Base-by-base conservation (phyloP, 1,140 invertebrate genomes). In the Drosophila sproati region DNA sequence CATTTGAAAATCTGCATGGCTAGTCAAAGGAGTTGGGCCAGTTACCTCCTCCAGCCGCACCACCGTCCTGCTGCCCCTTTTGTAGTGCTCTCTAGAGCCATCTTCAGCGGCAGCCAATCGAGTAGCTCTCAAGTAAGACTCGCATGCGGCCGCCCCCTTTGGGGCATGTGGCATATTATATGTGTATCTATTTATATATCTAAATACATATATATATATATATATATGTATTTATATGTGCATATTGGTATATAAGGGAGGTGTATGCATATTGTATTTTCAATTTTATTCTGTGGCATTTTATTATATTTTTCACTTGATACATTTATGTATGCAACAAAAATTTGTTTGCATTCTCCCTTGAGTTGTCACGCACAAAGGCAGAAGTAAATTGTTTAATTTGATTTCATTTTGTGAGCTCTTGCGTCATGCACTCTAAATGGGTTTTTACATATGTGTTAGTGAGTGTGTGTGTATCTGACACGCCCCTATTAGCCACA, bases 301-400 rank as follows among this genome's bases (percentile, higher is more conserved):
- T 88, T 88, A 90, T 90, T 88, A 75, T 89, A 73, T 86, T 90
- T 81, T 82, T 86, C 81, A 90, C 62, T 81, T 89, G 80, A 80
- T 75, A 73, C 80, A 89, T 89, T 88, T 78, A 89, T 88, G 85
- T 78, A 85, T 88, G 85, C 85, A 80, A 80, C 68, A 72, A 69
- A 48, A 62, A 80, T 75, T 80, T 80, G 80, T 88, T 85, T 85
- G 85, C 77, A 73, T 89, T 89, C 74, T 89, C 85, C 85, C 85
- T 89, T 90, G 85, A 89, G 85, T 82, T 89, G 85, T 89, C 85
- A 89, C 85, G 85, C 85, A 89, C 86, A 89, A 90, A 85, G 86
- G 81, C 78, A 75, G 61, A 85, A 85, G 78, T 78, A 89, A 90
- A 90, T 90, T 89, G 85, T 89, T 90, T 89, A 89, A 89, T 89